These are phyloP conservation scores for Equus przewalskii DNA, from an alignment of 2,113 vertebrate genomes.

Conservation along the genomic window DNA sequence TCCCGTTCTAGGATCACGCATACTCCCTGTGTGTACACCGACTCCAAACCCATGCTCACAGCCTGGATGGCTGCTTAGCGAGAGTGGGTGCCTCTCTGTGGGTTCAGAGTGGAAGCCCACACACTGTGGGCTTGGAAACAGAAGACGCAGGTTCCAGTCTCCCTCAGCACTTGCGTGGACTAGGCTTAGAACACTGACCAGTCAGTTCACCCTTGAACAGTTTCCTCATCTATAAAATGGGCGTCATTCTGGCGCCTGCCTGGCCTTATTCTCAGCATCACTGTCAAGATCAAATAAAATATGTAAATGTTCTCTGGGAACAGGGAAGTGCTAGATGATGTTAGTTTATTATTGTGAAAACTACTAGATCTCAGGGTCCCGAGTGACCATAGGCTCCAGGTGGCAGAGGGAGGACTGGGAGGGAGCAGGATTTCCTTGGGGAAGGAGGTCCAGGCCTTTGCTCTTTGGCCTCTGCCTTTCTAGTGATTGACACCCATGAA, in stretches of 20 bases:
- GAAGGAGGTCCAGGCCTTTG: not conserved
- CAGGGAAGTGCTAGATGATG: not conserved
- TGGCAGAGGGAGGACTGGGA: not conserved
- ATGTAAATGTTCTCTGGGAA: not conserved
- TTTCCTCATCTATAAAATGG: not conserved
- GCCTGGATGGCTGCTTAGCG: not conserved
- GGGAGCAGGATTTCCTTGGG: not conserved
- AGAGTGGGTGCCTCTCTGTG: not conserved
- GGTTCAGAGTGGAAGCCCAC: not conserved
- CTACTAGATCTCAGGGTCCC: not conserved
- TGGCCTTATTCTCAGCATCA: not conserved
- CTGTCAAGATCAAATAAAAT: not conserved
- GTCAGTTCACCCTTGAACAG: not conserved
- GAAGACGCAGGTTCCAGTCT: not conserved
- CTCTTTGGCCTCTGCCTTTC: conserved; percentile 2
- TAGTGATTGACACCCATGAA: not conserved
- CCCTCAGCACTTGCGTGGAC: not conserved
- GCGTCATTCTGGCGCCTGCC: not conserved
- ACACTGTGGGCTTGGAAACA: not conserved
- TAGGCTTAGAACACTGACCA: not conserved
- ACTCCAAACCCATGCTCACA: not conserved
- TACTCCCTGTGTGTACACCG: not conserved
- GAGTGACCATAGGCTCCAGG: too few relatives aligned
- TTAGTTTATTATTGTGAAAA: not conserved
- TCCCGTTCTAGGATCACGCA: not conserved